A percentile compares a stretch with the other conserved stretches of the same genome.
Conservation (phyloP, 2,797 vertebrate genomes). For the Pterois miles region DNA sequence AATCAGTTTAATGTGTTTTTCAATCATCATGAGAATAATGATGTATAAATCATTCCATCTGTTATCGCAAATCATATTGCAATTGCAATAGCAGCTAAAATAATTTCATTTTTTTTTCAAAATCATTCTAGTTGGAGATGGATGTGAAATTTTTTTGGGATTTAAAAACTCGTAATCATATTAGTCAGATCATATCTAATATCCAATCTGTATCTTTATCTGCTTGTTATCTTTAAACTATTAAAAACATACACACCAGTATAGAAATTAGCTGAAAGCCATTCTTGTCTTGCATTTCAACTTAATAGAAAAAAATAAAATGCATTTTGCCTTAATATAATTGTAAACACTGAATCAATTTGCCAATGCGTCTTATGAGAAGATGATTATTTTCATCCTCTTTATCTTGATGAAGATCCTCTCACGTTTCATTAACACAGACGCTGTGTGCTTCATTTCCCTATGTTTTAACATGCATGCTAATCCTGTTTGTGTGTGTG, state of each 20-base stretch:
- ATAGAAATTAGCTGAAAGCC: neutral
- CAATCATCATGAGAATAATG: neutral
- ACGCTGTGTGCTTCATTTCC: conserved; percentile 3
- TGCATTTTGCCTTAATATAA: neutral
- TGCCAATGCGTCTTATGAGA: conserved; percentile 5
- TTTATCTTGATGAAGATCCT: conserved; percentile 55
- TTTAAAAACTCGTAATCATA: neutral
- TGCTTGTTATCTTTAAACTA: neutral
- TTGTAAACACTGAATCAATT: conserved; percentile 16
- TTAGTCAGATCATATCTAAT: neutral
- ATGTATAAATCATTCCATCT: neutral
- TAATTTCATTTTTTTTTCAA: neutral
- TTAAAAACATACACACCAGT: neutral
- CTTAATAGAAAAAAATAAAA: conserved; percentile 5
- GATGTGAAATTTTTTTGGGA: neutral
- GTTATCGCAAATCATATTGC: neutral
- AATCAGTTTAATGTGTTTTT: neutral
- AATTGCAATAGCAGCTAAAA: neutral
- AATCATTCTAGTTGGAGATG: neutral
- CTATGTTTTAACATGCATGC: conserved; percentile 56
- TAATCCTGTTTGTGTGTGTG: conserved; percentile 63
- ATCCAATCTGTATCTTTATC: neutral
- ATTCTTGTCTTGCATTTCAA: neutral
- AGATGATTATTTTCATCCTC: conserved; percentile 36
- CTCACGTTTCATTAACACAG: conserved; percentile 47